Percentiles rank a stretch among this genome's conserved stretches.
Evolutionary conservation across 2,888 invertebrate species (phyloP).

Genomic region (Tillus elongatus): DNA sequence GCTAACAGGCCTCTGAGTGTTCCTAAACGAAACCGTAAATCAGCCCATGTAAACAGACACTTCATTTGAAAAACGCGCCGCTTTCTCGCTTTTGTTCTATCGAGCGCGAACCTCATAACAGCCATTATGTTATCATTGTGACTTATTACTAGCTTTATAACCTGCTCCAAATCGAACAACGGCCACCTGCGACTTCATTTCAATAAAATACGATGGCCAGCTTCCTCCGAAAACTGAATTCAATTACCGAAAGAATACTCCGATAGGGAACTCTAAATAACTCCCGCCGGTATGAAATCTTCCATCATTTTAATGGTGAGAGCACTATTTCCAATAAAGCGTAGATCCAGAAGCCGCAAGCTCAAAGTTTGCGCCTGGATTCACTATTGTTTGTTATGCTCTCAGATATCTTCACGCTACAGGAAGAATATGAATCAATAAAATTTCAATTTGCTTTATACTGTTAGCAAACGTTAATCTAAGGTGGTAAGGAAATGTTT

Average conservation of each 20-base stretch:
- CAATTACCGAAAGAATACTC: constrained; percentile 26
- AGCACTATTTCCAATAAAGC: no score
- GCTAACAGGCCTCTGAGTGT: no score
- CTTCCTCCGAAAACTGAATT: constrained; percentile 30
- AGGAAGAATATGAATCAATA: no score
- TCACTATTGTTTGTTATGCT: no score
- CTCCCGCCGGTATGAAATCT: no score
- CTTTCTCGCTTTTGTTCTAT: constrained; percentile 29
- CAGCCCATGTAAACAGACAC: constrained; percentile 24
- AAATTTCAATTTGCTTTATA: no score
- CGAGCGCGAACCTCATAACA: constrained; percentile 34
- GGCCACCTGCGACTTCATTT: constrained; percentile 38
- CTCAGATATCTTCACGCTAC: no score
- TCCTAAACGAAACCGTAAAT: constrained; percentile 3
- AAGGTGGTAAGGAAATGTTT: no score
- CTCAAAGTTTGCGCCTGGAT: no score
- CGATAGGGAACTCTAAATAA: constrained; percentile 7
- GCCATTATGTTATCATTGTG: constrained; percentile 34
- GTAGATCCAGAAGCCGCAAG: no score
- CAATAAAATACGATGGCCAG: constrained; percentile 35
- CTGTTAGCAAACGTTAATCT: no score
- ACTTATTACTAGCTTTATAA: constrained; percentile 34
- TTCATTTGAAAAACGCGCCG: constrained; percentile 27
- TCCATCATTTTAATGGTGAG: no score
- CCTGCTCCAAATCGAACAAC: constrained; percentile 27